Evolutionary conservation across 2,797 vertebrate species (phyloP), one percentile per base, ranked within the genome.

Genomic region (Todus mexicanus): DNA sequence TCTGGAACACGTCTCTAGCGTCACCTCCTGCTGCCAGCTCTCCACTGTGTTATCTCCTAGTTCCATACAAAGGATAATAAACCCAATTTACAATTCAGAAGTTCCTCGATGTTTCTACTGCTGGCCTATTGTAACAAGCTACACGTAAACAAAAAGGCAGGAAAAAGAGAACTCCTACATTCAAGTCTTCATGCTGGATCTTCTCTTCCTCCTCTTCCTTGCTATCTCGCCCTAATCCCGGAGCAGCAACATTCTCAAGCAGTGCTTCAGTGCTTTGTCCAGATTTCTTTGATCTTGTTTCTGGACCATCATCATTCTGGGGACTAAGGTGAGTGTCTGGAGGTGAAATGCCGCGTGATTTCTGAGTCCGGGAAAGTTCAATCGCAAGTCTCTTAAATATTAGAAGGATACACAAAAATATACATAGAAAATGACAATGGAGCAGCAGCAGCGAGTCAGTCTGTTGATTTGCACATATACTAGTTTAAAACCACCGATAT

Each of bases 281-380:
- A 2, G 98, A 92, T 84, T 98, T 98, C 48, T 98, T 98, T 73
- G 98, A 97, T 84, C 98, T 97, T 7, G 82, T 86, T 61, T 98
- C 98, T 12, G 95, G 61, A 45, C 80, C 79, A 38, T 98, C 98
- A 2, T 98, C 98, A 16, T 97, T 97, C 8, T 98, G 97, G 50
- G 98, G 98, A 38, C 98, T 98, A 16, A 98, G 97, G 85, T 98
- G 98, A 86, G 96, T 97, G 97, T 99, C 98, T 11, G 98, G 98
- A 19, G 99, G 99, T 11, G 99, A 99, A 64, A 99, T 97, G 94
- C 98, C 98, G 70, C 98, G 98, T 4, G 99, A 98, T 50, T 99
- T 99, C 97, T 99, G 98, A 50, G 98, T 98, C 61, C 99, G 98
- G 87, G 99, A 99, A 87, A 99, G 98, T 51, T 99, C 98, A n/a